Conservation (phyloP, 2,113 vertebrate genomes). For the Solenodon paradoxus region DNA sequence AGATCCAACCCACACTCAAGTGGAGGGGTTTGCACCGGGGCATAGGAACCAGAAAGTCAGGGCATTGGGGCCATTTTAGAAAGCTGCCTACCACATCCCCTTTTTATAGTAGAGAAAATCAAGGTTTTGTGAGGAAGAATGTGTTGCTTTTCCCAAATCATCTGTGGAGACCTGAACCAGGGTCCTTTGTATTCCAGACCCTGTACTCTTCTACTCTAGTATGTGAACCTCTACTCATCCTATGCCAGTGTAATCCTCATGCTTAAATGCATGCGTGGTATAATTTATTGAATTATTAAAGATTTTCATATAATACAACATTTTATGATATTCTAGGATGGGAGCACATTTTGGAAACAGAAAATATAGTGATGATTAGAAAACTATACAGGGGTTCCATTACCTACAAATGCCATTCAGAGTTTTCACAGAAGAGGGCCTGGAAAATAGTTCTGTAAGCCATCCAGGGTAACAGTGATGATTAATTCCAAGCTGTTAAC, state of each 20-base stretch:
- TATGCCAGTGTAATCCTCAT: not conserved
- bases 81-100: not conserved
- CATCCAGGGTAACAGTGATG: slow-evolving; percentile 66
- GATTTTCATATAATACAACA: slow-evolving; percentile 18
- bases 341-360: slow-evolving; percentile 46
- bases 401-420: slow-evolving; percentile 61
- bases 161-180: not conserved
- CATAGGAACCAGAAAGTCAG: not conserved
- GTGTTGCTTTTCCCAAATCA: not conserved
- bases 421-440: slow-evolving; percentile 56
- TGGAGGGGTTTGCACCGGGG: not conserved
- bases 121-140: not conserved
- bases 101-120: slow-evolving; percentile 11
- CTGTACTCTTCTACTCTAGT: not conserved
- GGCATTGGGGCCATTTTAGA: not conserved
- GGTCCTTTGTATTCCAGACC: not conserved
- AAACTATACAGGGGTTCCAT: slow-evolving; percentile 65
- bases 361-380: slow-evolving; percentile 64
- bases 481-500: slow-evolving; percentile 78
- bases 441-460: slow-evolving; percentile 72
- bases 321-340: slow-evolving; percentile 41
- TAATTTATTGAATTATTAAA: not conserved
- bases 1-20: not conserved
- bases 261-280: not conserved
- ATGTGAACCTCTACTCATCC: not conserved